Percentiles rank a stretch among this genome's conserved stretches.
These are phyloP conservation scores for Sarcophaga carnaria DNA, from an alignment of 2,888 invertebrate species.

Conservation along the genomic window DNA sequence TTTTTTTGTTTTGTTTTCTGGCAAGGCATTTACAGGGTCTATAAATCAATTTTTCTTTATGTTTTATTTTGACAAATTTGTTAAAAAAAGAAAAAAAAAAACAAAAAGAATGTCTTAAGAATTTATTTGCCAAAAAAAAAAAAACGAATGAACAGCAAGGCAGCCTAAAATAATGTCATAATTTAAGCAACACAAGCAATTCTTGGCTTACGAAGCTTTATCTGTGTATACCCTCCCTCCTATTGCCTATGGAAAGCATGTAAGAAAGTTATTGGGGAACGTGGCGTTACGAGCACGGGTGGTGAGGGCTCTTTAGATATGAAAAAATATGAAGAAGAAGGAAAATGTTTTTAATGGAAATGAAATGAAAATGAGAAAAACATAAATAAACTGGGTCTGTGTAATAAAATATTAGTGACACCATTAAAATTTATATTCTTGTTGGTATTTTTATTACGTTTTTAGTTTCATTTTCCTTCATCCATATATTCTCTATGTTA, in stretches of 20 bases:
- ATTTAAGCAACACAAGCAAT: slow-evolving; percentile 38
- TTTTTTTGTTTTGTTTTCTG: background rate
- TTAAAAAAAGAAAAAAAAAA: slow-evolving; percentile 38
- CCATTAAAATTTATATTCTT: slow-evolving; percentile 68
- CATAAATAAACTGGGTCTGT: slow-evolving; percentile 65
- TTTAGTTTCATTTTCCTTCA: background rate
- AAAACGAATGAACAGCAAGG: background rate
- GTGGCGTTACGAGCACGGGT: background rate
- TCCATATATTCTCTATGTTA: slow-evolving; percentile 21
- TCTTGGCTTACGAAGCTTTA: background rate
- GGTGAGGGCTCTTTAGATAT: background rate
- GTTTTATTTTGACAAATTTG: slow-evolving; percentile 61
- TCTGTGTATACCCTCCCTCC: background rate
- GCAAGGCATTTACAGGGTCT: slow-evolving; percentile 41
- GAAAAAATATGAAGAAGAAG: background rate
- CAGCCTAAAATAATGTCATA: slow-evolving; percentile 36
- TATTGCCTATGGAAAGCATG: background rate
- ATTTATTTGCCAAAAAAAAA: slow-evolving; percentile 26
- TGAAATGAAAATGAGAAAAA: background rate
- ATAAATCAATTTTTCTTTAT: slow-evolving; percentile 62
- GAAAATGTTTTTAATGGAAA: no score
- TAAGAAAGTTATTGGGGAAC: background rate
- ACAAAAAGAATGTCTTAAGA: slow-evolving; percentile 4
- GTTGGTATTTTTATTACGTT: slow-evolving; percentile 40
- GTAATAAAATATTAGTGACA: slow-evolving; percentile 69